Evolutionary conservation across 2,888 invertebrate genomes (phyloP).

Genomic region (Pachymerium ferrugineum): DNA sequence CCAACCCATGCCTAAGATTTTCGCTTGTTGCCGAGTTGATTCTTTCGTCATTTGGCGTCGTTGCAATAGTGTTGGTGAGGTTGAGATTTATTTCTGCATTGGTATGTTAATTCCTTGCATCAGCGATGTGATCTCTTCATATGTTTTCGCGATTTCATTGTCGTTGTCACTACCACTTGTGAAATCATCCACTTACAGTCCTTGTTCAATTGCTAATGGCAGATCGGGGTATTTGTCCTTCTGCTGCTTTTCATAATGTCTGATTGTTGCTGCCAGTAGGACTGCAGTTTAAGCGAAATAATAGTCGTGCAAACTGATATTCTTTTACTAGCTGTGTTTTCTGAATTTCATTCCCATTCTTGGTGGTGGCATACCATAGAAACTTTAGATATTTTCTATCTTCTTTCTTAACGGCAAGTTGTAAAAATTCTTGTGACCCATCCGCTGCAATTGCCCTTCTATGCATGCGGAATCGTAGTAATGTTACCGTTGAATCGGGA

Average conservation of each 20-base stretch:
- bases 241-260: too few relatives aligned
- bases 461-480: neutral
- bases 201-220: too few relatives aligned
- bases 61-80: neutral
- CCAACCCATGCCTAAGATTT: neutral
- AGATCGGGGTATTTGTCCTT: too few relatives aligned
- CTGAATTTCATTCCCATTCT: neutral
- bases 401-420: neutral
- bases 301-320: neutral
- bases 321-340: neutral
- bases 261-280: too few relatives aligned
- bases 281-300: too few relatives aligned
- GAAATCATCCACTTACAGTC: too few relatives aligned
- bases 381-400: neutral
- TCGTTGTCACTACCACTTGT: too few relatives aligned
- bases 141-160: neutral
- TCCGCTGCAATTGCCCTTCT: neutral
- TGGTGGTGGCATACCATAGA: neutral
- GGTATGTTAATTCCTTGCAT: neutral
- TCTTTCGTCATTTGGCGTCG: neutral
- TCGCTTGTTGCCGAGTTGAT: neutral
- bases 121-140: neutral
- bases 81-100: neutral
- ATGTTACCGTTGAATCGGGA: neutral
- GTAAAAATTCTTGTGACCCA: neutral